Percentiles rank a stretch among this genome's conserved stretches.
These are phyloP conservation scores for Coremacera marginata DNA, from an alignment of 2,888 invertebrate genomes.

Conservation along the genomic window DNA sequence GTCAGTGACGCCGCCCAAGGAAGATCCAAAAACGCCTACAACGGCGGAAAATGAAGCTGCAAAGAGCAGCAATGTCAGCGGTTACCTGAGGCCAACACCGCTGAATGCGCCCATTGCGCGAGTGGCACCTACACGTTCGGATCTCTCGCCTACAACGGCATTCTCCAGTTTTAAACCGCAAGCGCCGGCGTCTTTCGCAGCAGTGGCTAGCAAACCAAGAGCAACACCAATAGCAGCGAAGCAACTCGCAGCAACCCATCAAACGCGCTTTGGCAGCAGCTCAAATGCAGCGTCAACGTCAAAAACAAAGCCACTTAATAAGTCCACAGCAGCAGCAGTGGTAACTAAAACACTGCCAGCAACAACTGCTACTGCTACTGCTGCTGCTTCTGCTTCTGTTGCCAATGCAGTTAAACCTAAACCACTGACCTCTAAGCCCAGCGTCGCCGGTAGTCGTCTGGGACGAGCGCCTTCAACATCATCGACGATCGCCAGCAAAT, in stretches of 20 bases:
- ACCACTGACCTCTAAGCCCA: slow-evolving; percentile 62
- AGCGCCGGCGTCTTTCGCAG: slow-evolving; percentile 32
- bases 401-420: slow-evolving; percentile 63
- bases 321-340: slow-evolving; percentile 26
- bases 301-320: slow-evolving; percentile 53
- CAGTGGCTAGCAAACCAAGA: slow-evolving; percentile 28
- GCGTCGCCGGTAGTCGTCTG: slow-evolving; percentile 27
- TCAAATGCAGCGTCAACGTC: slow-evolving; percentile 38
- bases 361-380: slow-evolving; percentile 50
- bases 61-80: slow-evolving; percentile 24
- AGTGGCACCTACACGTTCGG: slow-evolving; percentile 67
- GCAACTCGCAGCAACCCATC: slow-evolving; percentile 42
- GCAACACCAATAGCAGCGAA: slow-evolving; percentile 27
- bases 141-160: slow-evolving; percentile 60
- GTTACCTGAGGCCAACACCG: slow-evolving; percentile 79
- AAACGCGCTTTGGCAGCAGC: slow-evolving; percentile 41
- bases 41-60: slow-evolving; percentile 64
- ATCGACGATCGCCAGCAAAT: slow-evolving; percentile 43
- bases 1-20: slow-evolving; percentile 41
- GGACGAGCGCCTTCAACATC: slow-evolving; percentile 40
- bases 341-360: slow-evolving; percentile 43
- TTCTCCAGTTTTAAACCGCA: slow-evolving; percentile 67
- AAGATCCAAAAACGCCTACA: slow-evolving; percentile 29
- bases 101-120: slow-evolving; percentile 75
- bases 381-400: slow-evolving; percentile 59